Evolutionary conservation across 2,888 invertebrate species (phyloP), one percentile per base, ranked within the genome.

Genomic region (Xylocampa areola): DNA sequence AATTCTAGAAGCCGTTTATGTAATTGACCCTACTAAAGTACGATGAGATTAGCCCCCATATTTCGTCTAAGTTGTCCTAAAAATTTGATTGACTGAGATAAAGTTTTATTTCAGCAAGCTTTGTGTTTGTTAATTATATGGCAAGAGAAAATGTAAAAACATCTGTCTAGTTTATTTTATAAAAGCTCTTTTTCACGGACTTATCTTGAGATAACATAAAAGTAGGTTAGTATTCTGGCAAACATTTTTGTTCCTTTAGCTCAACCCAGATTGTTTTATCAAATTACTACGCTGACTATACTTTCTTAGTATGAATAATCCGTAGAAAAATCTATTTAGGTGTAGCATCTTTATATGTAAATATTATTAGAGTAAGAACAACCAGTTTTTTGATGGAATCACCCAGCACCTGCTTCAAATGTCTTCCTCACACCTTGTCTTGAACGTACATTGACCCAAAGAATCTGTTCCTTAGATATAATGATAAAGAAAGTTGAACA

Each of bases 381-480:
- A 68, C 61, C 44, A 1, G 68, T 68, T 62, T 41, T 58, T 51
- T 43, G 57, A 62, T 62, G 14, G 32, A 33, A 67, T 61, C 61
- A 55, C 25, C 25, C 33, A 50, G 43, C 52, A 70, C 62, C 60
- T 58, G 59, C 39, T 16, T 60, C 11, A 21, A 44, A 35, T 39
- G 27, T 11, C 11, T 62, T 50, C 54, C 51, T 47, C 54, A 60
- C 35, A 59, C 37, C 48, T 35, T 37, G 32, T 60, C 33, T 58
- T 50, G 21, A 54, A 29, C 40, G 68, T 54, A 2, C 59, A 49
- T 62, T 74, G 63, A 74, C 59, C 60, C 33, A 36, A 51, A 62
- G 47, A 49, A 70, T 67, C 47, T 68, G 68, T 68, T 77, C 74
- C 66, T 68, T 66, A 72, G 74, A 81, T 78, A 72, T 66, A 75